Evolutionary conservation across 2,797 vertebrate genomes (phyloP), one percentile per base, ranked within the genome.

Genomic region (Intellagama lesueurii): DNA sequence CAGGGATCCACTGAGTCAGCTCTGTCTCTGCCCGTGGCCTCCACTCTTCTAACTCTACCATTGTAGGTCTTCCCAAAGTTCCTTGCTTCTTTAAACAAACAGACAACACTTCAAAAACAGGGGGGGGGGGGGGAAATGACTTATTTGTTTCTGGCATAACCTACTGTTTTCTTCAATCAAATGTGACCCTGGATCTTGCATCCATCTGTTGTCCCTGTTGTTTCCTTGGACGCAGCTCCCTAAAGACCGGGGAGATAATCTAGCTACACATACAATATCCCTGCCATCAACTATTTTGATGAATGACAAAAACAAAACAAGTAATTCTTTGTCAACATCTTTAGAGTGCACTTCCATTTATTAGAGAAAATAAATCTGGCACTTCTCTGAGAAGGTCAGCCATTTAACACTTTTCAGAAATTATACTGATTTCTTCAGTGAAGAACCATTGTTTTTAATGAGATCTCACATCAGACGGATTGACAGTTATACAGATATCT

Each of bases 341-440:
- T 17, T 75, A 64, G 7, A 60, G 68, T 47, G 52, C 47, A 88
- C 2, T 49, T 86, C 83, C 78, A 47, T 70, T 32, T 47, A 14
- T 28, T 86, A 56, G 5, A 77, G 49, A 85, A 89, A 85, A 90
- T 7, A 87, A 87, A 69, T 0, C 0, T 12, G 40, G 0, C 24
- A 79, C 5, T 91, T 83, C 68, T 91, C 35, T 69, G 6, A 17
- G 82, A 88, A 83, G 60, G 60, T 86, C 70, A 87, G 32, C 26
- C 32, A 56, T 26, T 26, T n/a, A 90, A 77, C 83, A 40, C 26
- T 78, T 47, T 60, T 30, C 35, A 86, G 40, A 86, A 89, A 89
- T 75, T 28, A 40, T 22, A 85, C 44, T 35, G 22, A 85, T 89
- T 81, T 81, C 12, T 80, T 72, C 30, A 40, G 49, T 9, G 2